Base-by-base conservation (phyloP, 2,888 invertebrate genomes). In the Caenorhabditis japonica region DNA sequence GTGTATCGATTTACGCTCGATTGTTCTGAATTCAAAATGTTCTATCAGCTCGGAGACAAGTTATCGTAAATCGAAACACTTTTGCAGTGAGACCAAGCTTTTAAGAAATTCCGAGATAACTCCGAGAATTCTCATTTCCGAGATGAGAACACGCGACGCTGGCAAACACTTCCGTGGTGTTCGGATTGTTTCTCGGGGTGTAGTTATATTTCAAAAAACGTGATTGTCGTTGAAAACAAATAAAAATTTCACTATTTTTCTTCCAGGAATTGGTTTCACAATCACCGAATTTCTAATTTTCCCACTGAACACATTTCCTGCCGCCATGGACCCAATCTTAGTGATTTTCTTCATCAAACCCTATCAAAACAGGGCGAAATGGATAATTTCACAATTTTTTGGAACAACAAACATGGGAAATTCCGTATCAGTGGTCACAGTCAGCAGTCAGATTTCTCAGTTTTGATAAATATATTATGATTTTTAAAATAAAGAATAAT, bases 241-340 rank as follows among this genome's bases (percentile, higher is more conserved):
- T n/a, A 33, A 33, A 4, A 4, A 4, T n/a, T 17, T n/a, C 15
- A 39, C 2, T 12, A 15, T 8, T 39, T 3, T 39, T 34, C n/a
- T 51, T 51, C 36, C 51, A 51, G 51, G 51, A 36, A 51, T 41
- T 23, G 64, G 64, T 15, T 41, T 39, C n/a, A 33, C 15, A 0
- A 47, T 55, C 41, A 64, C 64, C 34, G 64, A 66, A 21, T 66
- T 51, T 10, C 51, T 56, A 3, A 58, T 66, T 8, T 66, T 66
- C 51, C 66, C 56, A 8, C 15, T 66, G 10, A 66, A 66, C 56
- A 66, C 66, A 0, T 56, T 66, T 8, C 51, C 66, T 1, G 66
- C 56, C 1, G 51, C 44, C 2, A 12, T 66, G 3, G 66, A 66
- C n/a, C 66, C 66, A 2, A 56, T 66, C 15, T 66, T 33, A 10